These are phyloP conservation scores for Periophthalmus magnuspinnatus DNA, from an alignment of 2,797 vertebrate genomes.

Conservation along the genomic window DNA sequence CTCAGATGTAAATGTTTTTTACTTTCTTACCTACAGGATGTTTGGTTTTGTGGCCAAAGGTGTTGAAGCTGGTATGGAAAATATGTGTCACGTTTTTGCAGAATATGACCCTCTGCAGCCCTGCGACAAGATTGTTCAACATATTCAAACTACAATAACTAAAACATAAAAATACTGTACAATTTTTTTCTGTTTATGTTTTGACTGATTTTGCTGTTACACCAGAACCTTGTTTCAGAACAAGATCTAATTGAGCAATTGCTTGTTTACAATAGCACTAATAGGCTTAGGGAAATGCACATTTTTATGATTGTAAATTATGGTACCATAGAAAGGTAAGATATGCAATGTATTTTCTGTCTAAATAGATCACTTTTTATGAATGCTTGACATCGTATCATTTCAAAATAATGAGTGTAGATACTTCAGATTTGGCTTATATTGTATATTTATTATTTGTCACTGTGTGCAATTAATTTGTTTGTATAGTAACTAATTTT, in stretches of 20 bases:
- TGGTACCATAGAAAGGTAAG: neutral
- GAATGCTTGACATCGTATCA: conserved; percentile 15
- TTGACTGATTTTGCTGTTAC: neutral
- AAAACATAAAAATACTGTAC: conserved; percentile 22
- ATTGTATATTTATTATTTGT: conserved; percentile 56
- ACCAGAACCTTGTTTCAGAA: neutral
- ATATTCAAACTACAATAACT: conserved; percentile 71
- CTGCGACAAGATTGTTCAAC: conserved; percentile 60
- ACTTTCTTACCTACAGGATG: conserved; percentile 73
- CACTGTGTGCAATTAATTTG: conserved; percentile 23
- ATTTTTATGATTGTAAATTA: neutral
- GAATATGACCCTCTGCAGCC: conserved; percentile 85
- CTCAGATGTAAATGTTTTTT: neutral
- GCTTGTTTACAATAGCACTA: neutral
- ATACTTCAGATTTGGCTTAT: conserved; percentile 15
- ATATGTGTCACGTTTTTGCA: conserved; percentile 88
- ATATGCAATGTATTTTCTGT: neutral
- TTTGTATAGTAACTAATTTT: conserved; percentile 28
- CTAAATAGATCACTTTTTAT: neutral
- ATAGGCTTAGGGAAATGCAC: neutral
- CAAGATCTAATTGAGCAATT: neutral
- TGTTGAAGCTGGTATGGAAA: conserved; percentile 76
- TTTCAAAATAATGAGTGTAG: conserved; percentile 27
- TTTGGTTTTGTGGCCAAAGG: conserved; percentile 91
- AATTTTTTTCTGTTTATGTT: neutral